A percentile compares a stretch with the other conserved stretches of the same genome.
Evolutionary conservation across 2,797 vertebrate genomes (phyloP).

Genomic region (Halcyon leucocephala): DNA sequence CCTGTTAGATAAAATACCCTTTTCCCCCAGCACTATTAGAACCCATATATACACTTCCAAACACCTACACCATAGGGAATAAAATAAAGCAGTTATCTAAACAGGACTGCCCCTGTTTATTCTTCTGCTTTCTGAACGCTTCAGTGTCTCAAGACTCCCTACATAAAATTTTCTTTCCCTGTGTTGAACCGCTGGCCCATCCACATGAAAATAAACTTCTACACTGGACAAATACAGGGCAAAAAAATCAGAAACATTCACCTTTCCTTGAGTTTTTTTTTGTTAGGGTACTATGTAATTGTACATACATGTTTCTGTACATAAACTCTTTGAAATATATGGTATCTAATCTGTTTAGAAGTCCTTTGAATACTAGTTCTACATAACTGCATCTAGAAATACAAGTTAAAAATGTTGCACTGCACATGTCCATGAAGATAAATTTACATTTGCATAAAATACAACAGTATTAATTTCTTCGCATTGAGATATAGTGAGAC

Average conservation of each 20-base stretch:
- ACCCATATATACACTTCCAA: neutral
- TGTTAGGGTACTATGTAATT: neutral
- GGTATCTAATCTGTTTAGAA: neutral
- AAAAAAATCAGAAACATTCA: neutral
- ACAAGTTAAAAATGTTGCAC: neutral
- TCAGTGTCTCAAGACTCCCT: neutral
- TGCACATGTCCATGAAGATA: neutral
- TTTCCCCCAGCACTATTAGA: neutral
- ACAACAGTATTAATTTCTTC: neutral
- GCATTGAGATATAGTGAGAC: neutral
- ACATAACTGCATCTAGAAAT: neutral
- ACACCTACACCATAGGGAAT: neutral
- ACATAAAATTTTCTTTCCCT: neutral
- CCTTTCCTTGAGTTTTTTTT: neutral
- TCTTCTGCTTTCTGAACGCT: neutral
- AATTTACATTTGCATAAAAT: neutral
- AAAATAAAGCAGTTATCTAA: neutral
- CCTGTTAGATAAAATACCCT: neutral
- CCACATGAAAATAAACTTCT: neutral
- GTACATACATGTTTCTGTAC: neutral
- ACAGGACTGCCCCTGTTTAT: neutral
- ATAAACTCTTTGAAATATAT: neutral
- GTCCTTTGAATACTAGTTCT: neutral
- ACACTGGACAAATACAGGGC: accelerated
- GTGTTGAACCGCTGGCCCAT: neutral